Conservation (phyloP, 1,140 invertebrate species). For the Anoplophora glabripennis region DNA sequence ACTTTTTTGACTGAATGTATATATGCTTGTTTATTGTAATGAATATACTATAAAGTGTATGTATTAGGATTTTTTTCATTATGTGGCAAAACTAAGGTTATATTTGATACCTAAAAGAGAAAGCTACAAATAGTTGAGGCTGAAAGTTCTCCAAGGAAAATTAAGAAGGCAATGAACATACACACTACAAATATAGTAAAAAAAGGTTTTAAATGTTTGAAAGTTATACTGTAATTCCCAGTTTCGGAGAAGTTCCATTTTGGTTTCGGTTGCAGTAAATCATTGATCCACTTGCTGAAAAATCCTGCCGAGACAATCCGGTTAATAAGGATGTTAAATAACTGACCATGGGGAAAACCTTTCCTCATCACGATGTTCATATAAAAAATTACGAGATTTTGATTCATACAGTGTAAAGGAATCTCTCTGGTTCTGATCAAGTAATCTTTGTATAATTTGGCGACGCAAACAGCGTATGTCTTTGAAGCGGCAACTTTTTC, state of each 20-base stretch:
- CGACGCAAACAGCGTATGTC: conserved; percentile 1
- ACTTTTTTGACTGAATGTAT: too few relatives aligned
- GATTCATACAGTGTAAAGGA: conserved; percentile 1
- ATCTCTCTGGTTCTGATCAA: background rate
- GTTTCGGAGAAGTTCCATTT: background rate
- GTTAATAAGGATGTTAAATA: background rate
- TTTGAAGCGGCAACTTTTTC: background rate
- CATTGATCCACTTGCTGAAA: conserved; percentile 7
- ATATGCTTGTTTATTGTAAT: too few relatives aligned
- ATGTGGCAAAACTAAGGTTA: too few relatives aligned
- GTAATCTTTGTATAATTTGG: conserved; percentile 7
- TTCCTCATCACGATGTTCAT: conserved; percentile 11
- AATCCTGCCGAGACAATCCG: conserved; percentile 9
- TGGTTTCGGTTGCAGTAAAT: background rate
- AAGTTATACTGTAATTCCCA: background rate
- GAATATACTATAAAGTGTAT: too few relatives aligned
- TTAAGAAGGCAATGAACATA: background rate
- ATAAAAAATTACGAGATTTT: conserved; percentile 1
- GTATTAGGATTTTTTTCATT: too few relatives aligned
- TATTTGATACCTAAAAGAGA: too few relatives aligned
- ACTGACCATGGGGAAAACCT: background rate
- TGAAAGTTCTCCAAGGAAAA: conserved; percentile 1
- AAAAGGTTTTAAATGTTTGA: background rate
- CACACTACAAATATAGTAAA: background rate
- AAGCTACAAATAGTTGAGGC: background rate